phyloP scores from a whole-genome alignment of 2,113 vertebrate genomes.

The Spea bombifrons region DNA sequence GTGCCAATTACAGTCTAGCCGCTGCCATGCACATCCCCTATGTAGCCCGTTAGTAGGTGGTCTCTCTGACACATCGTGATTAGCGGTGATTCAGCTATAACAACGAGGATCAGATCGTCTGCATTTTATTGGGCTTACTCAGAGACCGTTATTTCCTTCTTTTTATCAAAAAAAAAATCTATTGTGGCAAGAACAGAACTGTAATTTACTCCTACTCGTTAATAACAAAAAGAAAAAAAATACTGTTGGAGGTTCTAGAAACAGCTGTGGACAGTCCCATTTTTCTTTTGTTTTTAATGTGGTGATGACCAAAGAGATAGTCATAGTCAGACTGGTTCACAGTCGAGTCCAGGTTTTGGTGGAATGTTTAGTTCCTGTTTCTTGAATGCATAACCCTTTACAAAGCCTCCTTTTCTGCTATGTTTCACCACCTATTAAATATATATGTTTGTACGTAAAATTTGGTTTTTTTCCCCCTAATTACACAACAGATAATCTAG shows the following conservation, averaged over 20 bases:
- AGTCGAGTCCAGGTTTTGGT: slow-evolving; percentile 46
- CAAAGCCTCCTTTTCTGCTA: no score
- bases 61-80: slow-evolving; percentile 19
- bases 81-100: slow-evolving; percentile 32
- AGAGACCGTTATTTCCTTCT: slow-evolving; percentile 35
- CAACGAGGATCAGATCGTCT: background rate
- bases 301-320: slow-evolving; percentile 30
- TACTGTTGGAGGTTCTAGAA: slow-evolving; percentile 7
- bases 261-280: slow-evolving; percentile 9
- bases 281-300: slow-evolving; percentile 37
- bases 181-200: slow-evolving; percentile 16
- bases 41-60: slow-evolving; percentile 15
- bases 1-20: background rate
- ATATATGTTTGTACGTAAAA: no score
- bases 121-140: slow-evolving; percentile 33
- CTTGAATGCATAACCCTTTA: background rate
- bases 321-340: slow-evolving; percentile 31
- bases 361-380: background rate
- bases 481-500: no score
- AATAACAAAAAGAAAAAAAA: background rate
- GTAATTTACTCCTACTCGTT: background rate
- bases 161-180: slow-evolving; percentile 25
- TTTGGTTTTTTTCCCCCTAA: no score
- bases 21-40: background rate
- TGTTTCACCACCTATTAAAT: no score